phyloP scores from a whole-genome alignment of 2,113 vertebrate species.

The Pionites leucogaster region DNA sequence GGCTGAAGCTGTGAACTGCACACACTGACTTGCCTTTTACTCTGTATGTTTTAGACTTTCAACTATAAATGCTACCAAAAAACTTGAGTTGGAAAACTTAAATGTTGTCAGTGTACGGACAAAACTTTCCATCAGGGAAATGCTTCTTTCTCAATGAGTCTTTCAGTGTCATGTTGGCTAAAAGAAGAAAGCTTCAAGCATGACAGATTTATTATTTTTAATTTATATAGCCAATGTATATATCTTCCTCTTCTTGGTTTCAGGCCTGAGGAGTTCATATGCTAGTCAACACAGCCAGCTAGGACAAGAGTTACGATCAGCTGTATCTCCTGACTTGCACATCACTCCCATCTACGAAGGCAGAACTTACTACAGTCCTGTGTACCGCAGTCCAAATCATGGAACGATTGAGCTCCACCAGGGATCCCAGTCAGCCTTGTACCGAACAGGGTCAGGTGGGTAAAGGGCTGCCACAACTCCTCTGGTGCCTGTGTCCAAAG shows the following conservation, averaged over 20 bases:
- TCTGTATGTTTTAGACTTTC: not conserved
- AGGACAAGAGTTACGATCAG: constrained; percentile 86
- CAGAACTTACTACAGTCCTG: constrained; percentile 87
- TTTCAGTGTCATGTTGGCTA: not conserved
- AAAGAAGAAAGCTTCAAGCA: not conserved
- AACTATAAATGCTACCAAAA: not conserved
- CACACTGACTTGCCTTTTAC: not conserved
- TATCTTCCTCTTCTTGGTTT: not conserved
- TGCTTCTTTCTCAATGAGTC: not conserved
- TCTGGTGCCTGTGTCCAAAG: not conserved
- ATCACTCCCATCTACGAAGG: constrained; percentile 96
- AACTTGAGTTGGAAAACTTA: not conserved
- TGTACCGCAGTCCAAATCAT: constrained; percentile 89
- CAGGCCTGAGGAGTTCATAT: constrained; percentile 91
- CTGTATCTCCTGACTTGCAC: constrained; percentile 90
- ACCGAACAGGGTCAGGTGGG: constrained; percentile 88
- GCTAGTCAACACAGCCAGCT: constrained; percentile 93
- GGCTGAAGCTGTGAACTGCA: not conserved
- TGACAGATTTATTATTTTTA: not conserved
- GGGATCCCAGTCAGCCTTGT: constrained; percentile 85
- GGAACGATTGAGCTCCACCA: constrained; percentile 77
- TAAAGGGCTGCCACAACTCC: not conserved
- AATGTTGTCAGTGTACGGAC: not conserved
- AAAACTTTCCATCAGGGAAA: not conserved
- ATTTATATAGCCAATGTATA: rapidly evolving